Evolutionary conservation across 2,888 invertebrate genomes (phyloP).

Genomic region (Chrysomela aeneicollis): DNA sequence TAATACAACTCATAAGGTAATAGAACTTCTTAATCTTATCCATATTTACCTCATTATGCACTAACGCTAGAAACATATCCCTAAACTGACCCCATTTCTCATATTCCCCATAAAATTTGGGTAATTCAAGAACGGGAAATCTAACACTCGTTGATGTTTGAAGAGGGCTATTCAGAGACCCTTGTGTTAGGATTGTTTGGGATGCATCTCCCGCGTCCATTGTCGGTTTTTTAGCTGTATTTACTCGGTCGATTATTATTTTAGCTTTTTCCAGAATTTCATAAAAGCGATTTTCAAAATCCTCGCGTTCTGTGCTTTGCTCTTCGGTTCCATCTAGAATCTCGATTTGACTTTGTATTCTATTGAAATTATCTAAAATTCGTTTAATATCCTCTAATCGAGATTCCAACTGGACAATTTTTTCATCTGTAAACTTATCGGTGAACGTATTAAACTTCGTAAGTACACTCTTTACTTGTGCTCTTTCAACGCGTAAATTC

Average conservation of each 20-base stretch:
- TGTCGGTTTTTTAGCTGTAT: neutral
- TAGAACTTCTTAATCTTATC: conserved; percentile 11
- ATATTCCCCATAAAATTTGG: conserved; percentile 9
- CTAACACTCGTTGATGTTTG: neutral
- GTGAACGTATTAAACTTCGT: conserved; percentile 6
- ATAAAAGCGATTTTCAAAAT: neutral
- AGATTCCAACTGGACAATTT: no score
- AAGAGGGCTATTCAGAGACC: neutral
- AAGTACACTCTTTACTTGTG: neutral
- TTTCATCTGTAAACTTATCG: conserved; percentile 3
- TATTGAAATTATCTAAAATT: conserved; percentile 3
- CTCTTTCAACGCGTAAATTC: neutral
- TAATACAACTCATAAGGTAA: conserved; percentile 10
- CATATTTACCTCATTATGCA: neutral
- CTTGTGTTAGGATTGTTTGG: no score
- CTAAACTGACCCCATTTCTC: conserved; percentile 18
- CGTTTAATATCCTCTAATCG: neutral
- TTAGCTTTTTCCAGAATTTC: neutral
- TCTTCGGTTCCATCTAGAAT: neutral
- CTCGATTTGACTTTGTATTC: neutral
- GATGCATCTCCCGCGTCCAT: no score
- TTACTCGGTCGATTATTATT: neutral
- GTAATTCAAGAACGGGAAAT: neutral
- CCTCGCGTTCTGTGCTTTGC: neutral
- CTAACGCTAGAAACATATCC: conserved; percentile 13